Conservation (phyloP, 2,113 vertebrate genomes). For the Archilochus colubris region DNA sequence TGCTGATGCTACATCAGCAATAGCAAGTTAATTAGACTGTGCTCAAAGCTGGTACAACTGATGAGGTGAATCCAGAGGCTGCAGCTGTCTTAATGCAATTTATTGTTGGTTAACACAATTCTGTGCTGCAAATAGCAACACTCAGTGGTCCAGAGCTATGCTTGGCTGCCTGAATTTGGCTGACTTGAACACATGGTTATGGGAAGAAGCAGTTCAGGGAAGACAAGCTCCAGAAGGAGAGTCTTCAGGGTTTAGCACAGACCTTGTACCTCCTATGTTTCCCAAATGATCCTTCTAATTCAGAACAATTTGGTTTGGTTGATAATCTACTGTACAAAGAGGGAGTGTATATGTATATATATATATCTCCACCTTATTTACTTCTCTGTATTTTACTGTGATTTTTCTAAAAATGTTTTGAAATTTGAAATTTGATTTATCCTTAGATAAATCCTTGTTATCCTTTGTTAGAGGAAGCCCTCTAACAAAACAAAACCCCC, state of each 20-base stretch:
- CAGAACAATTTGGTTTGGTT: not conserved
- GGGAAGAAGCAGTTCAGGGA: not conserved
- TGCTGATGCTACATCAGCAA: not conserved
- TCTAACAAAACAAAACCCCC: not conserved
- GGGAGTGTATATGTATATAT: not conserved
- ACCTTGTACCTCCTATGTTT: not conserved
- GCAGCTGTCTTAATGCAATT: not conserved
- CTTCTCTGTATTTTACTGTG: not conserved
- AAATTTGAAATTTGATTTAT: not conserved
- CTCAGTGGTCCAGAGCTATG: not conserved
- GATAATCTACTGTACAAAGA: not conserved
- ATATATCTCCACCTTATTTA: not conserved
- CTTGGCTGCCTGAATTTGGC: not conserved
- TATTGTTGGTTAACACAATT: not conserved
- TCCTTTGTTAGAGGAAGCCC: too few relatives aligned
- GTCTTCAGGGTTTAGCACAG: not conserved
- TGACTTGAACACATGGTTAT: not conserved
- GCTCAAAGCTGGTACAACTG: not conserved
- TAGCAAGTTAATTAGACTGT: not conserved
- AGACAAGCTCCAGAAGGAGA: not conserved
- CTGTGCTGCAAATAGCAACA: not conserved
- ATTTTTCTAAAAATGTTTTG: slow-evolving; percentile 1
- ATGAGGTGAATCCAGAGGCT: not conserved
- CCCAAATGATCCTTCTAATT: not conserved
- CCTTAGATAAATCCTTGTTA: too few relatives aligned